Conservation (phyloP, 2,888 invertebrate species). For the Tenthredo mesomela region DNA sequence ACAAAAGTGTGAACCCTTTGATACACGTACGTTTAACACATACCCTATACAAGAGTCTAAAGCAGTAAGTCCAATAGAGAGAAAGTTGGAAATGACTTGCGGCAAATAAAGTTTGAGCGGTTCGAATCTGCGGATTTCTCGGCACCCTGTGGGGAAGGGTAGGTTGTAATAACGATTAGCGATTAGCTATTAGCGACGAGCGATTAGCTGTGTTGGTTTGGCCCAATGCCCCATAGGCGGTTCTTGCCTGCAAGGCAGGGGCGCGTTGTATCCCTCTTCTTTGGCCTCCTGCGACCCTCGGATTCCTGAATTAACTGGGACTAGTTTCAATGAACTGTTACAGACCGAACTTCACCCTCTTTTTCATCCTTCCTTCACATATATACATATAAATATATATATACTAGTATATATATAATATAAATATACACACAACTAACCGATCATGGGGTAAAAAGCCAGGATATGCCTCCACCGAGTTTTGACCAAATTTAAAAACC, state of each 20-base stretch:
- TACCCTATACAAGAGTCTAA: not conserved
- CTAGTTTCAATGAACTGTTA: constrained; percentile 47
- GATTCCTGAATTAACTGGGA: constrained; percentile 32
- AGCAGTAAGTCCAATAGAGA: not conserved
- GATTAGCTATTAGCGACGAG: constrained; percentile 48
- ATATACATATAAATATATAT: not conserved
- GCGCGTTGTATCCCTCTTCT: constrained; percentile 15
- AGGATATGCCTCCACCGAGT: not conserved
- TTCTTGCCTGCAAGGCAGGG: constrained; percentile 24
- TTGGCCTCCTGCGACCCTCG: not conserved
- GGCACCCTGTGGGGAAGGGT: not conserved
- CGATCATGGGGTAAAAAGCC: not conserved
- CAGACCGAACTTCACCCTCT: constrained; percentile 5
- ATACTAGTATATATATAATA: not conserved
- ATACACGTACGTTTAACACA: not conserved
- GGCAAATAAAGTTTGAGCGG: constrained; percentile 24
- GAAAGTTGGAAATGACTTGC: not conserved
- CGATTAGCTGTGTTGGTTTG: constrained; percentile 32
- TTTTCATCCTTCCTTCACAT: constrained; percentile 4
- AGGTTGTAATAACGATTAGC: constrained; percentile 43
- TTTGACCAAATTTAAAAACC: not conserved
- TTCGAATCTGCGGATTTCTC: not conserved
- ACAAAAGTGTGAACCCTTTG: not conserved
- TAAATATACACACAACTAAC: not conserved
- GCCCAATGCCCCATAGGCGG: not conserved